Percentiles rank a stretch among this genome's conserved stretches.
These are phyloP conservation scores for Meteorus cinctellus DNA, from an alignment of 2,888 invertebrate genomes.

Conservation along the genomic window DNA sequence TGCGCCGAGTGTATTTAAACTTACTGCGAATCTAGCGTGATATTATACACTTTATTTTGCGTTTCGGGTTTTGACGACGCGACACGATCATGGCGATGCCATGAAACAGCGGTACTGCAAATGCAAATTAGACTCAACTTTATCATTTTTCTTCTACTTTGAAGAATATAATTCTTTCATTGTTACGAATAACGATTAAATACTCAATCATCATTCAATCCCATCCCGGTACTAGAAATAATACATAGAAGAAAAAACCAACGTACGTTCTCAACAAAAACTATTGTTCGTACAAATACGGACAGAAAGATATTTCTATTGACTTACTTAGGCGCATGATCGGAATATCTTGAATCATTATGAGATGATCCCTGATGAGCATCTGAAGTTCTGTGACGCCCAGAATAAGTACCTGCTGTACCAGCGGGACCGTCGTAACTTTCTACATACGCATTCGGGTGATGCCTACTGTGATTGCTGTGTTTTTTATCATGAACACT, in stretches of 20 bases:
- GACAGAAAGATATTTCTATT: background rate
- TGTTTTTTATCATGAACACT: slow-evolving; percentile 71
- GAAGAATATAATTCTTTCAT: background rate
- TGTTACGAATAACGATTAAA: background rate
- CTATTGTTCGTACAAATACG: background rate
- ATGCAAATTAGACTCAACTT: slow-evolving; percentile 50
- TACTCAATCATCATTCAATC: background rate
- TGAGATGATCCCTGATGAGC: slow-evolving; percentile 74
- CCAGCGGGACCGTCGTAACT: slow-evolving; percentile 64
- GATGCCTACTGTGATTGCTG: slow-evolving; percentile 73
- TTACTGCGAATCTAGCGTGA: slow-evolving; percentile 67
- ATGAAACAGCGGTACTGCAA: slow-evolving; percentile 65
- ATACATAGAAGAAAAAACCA: background rate
- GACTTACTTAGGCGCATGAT: slow-evolving; percentile 91
- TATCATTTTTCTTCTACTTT: background rate
- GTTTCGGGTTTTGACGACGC: slow-evolving; percentile 62
- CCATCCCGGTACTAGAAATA: slow-evolving; percentile 8
- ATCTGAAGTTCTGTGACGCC: slow-evolving; percentile 69
- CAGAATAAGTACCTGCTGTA: slow-evolving; percentile 72
- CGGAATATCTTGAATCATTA: slow-evolving; percentile 84
- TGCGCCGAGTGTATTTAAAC: slow-evolving; percentile 53
- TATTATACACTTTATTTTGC: slow-evolving; percentile 66
- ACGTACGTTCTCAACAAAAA: background rate
- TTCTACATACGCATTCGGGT: slow-evolving; percentile 73
- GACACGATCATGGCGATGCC: slow-evolving; percentile 62